phyloP scores from a whole-genome alignment of 1,140 invertebrate species.

The Drosophila dunni region DNA sequence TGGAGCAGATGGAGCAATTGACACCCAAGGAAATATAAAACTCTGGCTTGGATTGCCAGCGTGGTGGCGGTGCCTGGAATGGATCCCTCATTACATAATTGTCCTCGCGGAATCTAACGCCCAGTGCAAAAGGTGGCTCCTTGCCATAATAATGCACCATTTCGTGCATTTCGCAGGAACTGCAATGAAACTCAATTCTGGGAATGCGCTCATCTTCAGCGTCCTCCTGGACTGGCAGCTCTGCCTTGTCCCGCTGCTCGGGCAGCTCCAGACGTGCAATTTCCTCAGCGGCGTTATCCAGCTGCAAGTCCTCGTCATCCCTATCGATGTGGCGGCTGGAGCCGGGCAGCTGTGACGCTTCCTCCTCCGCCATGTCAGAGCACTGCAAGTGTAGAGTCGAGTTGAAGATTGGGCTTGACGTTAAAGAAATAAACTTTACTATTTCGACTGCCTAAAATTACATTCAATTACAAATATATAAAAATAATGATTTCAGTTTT shows the following conservation, averaged over 20 bases:
- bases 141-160: slow-evolving; percentile 90
- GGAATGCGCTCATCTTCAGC: slow-evolving; percentile 67
- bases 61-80: slow-evolving; percentile 87
- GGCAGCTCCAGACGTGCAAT: slow-evolving; percentile 45
- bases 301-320: slow-evolving; percentile 38
- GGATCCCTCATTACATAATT: slow-evolving; percentile 94
- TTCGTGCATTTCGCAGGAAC: slow-evolving; percentile 88
- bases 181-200: slow-evolving; percentile 87
- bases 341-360: not conserved
- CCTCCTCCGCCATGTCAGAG: slow-evolving; percentile 10
- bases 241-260: slow-evolving; percentile 29
- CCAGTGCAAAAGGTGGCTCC: slow-evolving; percentile 89
- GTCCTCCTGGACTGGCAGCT: slow-evolving; percentile 47
- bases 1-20: slow-evolving; percentile 89
- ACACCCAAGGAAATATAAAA: slow-evolving; percentile 90
- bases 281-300: slow-evolving; percentile 60
- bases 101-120: slow-evolving; percentile 88
- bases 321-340: not conserved
- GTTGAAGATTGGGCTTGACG: not conserved
- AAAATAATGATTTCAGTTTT: slow-evolving; percentile 10
- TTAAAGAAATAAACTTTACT: slow-evolving; percentile 18
- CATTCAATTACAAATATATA: not conserved
- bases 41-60: slow-evolving; percentile 86
- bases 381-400: slow-evolving; percentile 24
- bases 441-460: slow-evolving; percentile 2